phyloP scores from a whole-genome alignment of 2,113 vertebrate species.

The Pseudopodoces humilis region DNA sequence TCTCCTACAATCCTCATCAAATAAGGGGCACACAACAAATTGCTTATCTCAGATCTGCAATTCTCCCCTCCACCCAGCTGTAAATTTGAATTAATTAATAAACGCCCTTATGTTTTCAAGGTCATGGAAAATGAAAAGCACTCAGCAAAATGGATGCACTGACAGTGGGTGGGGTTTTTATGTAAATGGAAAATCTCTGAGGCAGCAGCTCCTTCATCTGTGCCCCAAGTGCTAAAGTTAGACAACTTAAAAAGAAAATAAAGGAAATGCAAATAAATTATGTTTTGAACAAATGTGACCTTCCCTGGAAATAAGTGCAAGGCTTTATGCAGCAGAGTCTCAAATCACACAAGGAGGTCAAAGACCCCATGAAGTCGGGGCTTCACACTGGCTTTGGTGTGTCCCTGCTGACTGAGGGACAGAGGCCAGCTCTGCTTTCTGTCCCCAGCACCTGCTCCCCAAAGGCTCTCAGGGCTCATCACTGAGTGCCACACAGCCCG shows the following conservation, averaged over 20 bases:
- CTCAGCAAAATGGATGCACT: conserved; percentile 28
- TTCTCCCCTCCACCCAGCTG: conserved; percentile 57
- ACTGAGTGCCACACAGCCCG: background rate
- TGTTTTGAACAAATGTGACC: background rate
- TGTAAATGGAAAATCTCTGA: background rate
- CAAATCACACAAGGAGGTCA: background rate
- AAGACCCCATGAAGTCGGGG: background rate
- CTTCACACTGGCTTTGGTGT: background rate
- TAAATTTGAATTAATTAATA: conserved; percentile 60
- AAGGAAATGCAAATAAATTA: background rate
- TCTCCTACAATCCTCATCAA: conserved; percentile 16
- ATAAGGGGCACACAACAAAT: conserved; percentile 25
- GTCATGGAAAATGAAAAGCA: conserved; percentile 55
- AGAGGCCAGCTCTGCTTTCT: background rate
- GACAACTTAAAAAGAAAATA: background rate
- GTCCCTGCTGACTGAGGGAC: background rate
- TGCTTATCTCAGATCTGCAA: conserved; percentile 25
- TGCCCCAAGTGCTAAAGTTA: background rate
- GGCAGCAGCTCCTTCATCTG: conserved; percentile 29
- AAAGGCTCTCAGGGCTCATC: background rate
- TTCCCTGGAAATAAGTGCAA: background rate
- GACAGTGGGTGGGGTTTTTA: background rate
- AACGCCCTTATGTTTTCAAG: conserved; percentile 36
- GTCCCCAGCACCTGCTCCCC: background rate
- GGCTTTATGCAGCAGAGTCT: background rate